These are phyloP conservation scores for Sciurus vulgaris DNA, from an alignment of 2,797 vertebrate species.

Conservation along the genomic window DNA sequence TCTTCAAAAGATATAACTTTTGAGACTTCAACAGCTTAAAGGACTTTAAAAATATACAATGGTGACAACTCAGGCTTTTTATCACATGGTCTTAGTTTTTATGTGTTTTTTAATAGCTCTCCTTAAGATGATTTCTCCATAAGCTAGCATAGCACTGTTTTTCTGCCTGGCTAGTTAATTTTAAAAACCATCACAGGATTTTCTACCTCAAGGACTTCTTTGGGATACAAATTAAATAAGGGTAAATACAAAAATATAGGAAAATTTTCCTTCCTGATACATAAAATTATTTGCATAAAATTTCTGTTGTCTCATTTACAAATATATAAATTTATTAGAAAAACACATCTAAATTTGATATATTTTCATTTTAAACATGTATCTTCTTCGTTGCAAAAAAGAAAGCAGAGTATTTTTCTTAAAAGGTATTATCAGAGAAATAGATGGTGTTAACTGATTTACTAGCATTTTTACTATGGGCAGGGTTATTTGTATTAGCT, in stretches of 20 bases:
- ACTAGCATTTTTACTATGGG: constrained; percentile 31
- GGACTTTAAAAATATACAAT: constrained; percentile 9
- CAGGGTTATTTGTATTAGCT: constrained; percentile 18
- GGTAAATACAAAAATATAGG: constrained; percentile 82
- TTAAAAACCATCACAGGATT: constrained; percentile 54
- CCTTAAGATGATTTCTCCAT: constrained; percentile 47
- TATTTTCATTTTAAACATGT: constrained; percentile 56
- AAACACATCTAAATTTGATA: constrained; percentile 61
- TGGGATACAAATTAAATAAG: constrained; percentile 65
- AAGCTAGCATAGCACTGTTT: not conserved
- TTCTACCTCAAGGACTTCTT: constrained; percentile 24
- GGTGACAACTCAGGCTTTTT: not conserved
- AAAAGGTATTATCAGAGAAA: constrained; percentile 62
- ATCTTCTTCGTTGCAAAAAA: constrained; percentile 64
- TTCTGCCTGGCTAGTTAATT: not conserved
- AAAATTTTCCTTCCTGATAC: constrained; percentile 66
- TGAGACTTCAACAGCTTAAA: not conserved
- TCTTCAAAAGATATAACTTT: constrained; percentile 5
- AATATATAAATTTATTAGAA: constrained; percentile 78
- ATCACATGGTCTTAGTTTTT: not conserved
- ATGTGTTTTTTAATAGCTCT: not conserved
- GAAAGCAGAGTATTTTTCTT: constrained; percentile 63
- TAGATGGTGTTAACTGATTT: not conserved
- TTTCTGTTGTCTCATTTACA: constrained; percentile 75
- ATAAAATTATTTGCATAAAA: constrained; percentile 68